Base-by-base conservation (phyloP, 2,888 invertebrate species). In the Leucophenga maculata region DNA sequence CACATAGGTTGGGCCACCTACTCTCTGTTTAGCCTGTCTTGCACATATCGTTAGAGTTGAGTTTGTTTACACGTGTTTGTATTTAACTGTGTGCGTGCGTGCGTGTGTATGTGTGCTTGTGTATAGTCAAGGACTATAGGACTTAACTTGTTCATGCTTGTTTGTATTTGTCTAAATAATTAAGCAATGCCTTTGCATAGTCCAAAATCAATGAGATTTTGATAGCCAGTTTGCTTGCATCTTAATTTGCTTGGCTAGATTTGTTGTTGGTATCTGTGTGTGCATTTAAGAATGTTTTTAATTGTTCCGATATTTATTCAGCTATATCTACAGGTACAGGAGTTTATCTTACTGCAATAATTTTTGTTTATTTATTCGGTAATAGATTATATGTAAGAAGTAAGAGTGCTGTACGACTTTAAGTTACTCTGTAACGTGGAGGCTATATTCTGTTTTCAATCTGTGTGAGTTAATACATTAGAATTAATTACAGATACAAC, bases 91-190 rank as follows among this genome's bases (percentile, higher is more conserved):
- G 50, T 6, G 16, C 14, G n/a, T 50, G 6, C 6, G 46, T 3
- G 2, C 14, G 26, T 48, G 16, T 60, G 48, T 52, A 64, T 32
- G 9, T 54, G 16, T 59, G 14, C 14, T 1, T 31, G 6, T 31
- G 20, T 54, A 6, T 6, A 18, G 6, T 50, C 50, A 50, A 50
- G 50, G 50, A 50, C 6, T 50, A 4, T 26, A 26, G 4, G 26
- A 26, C 26, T 26, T 16, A n/a, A 18, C 50, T 50, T 50, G 50
- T 13, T 39, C 39, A 39, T 39, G 46, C n/a, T n/a, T 65, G 54
- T 66, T 44, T 55, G 69, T 44, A 54, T 55, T 60, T 69, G 59
- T 44, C 44, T 71, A 68, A 74, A 72, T 75, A 73, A 75, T 72
- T 74, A 74, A 71, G 69, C 70, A 64, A 71, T 74, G 68, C 70